Evolutionary conservation across 2,797 vertebrate species (phyloP).

Genomic region (Neosalanx taihuensis): DNA sequence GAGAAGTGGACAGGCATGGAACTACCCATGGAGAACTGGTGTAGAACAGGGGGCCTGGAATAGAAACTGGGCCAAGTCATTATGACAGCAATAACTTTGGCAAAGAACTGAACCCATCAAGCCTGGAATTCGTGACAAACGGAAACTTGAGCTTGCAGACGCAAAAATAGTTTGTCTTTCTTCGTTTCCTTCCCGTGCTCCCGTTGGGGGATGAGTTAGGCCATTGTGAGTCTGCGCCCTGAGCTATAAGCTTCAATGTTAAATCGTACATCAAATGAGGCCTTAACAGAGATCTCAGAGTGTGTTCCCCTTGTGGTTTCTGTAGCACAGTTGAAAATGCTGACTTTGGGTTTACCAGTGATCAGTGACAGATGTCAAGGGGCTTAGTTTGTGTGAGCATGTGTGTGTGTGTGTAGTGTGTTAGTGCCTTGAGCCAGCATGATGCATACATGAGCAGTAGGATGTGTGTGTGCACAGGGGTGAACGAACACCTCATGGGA

Average conservation of each 20-base stretch:
- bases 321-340: constrained; percentile 26
- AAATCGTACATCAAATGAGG: not conserved
- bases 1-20: constrained; percentile 14
- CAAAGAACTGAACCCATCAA: not conserved
- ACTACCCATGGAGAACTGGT: constrained; percentile 25
- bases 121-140: not conserved
- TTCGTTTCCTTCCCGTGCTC: not conserved
- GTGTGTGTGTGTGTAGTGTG: constrained; percentile 9
- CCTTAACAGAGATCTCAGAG: not conserved
- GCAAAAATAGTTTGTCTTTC: not conserved
- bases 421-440: not conserved
- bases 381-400: constrained; percentile 5
- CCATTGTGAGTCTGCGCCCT: not conserved
- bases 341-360: constrained; percentile 30
- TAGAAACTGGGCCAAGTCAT: constrained; percentile 11
- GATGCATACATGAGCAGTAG: no score
- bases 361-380: constrained; percentile 37
- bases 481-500: not conserved
- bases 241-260: not conserved
- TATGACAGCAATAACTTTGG: not conserved
- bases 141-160: not conserved
- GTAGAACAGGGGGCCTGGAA: constrained; percentile 20
- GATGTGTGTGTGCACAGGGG: not conserved
- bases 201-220: not conserved
- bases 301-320: not conserved